Base-by-base conservation (phyloP, 2,888 invertebrate genomes). In the Andrena fulva region DNA sequence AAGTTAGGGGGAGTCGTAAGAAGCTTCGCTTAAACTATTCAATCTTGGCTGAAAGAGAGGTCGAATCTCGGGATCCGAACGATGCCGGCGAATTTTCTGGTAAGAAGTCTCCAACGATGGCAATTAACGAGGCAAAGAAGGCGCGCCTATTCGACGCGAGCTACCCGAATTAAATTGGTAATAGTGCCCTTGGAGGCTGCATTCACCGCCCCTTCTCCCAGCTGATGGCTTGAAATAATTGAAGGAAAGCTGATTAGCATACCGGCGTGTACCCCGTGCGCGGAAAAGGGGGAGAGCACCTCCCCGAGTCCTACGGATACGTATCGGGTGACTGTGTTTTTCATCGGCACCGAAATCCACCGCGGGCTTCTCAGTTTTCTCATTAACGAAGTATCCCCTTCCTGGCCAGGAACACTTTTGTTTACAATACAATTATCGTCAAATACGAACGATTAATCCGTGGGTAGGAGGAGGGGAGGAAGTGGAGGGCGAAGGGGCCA, bases 241-340 rank as follows among this genome's bases (percentile, higher is more conserved):
- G 83, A 87, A 72, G 77, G 59, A 87, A 87, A 87, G 81, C 87
- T 79, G 87, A 87, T 87, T 87, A 87, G 56, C 63, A 59, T 80
- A n/a, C 31, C 67, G 42, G 16, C 66, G 20, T 52, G 54, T 24
- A 42, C 27, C 10, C 31, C 31, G 67, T n/a, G 64, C 33, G 12
- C 27, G 27, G 69, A 68, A 74, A 64, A 54, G 63, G 76, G 29
- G 24, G 27, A 4, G 56, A 48, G 54, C 63, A 59, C 56, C 66
- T 63, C 48, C 62, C 6, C 42, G 16, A 59, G 56, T 56, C 56
- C 54, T 62, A 62, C 56, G 33, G 67, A 71, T 68, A 71, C 59
- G 50, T 63, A 84, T 73, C 50, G 73, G 29, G 69, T 56, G 50
- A 60, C 72, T 64, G 76, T 69, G 77, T 87, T 85, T 85, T 79